Evolutionary conservation across 2,797 vertebrate species (phyloP), one percentile per base, ranked within the genome.

Genomic region (Sciurus carolinensis): DNA sequence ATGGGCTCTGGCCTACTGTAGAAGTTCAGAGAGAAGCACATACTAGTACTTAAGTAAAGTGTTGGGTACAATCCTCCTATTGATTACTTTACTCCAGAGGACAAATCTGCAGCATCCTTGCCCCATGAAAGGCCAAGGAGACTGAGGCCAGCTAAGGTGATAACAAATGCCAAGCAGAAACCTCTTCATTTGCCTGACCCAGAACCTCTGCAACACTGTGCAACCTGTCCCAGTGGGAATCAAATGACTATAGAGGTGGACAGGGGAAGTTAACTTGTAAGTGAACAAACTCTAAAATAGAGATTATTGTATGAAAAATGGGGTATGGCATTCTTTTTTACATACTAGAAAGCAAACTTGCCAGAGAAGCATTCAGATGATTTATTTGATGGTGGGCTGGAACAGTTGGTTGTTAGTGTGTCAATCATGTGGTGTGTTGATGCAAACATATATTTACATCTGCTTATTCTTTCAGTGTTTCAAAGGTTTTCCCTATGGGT

Each of bases 201-300:
- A 9, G 17, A 9, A n/a, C 6, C 6, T 3, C 4, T 39, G 7
- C 0, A 6, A 2, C 18, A n/a, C 39, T 0, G 1, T 7, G 6
- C 14, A n/a, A 33, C 69, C 64, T 39, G 12, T 26, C 24, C 86
- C 50, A 1, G 18, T 20, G 42, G 24, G 30, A 67, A 54, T 28
- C 36, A 8, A 67, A 15, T 4, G 12, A 52, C 62, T 24, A n/a
- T 14, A 36, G 33, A 73, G 47, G 52, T 24, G 26, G 3, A 10
- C 42, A 47, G 5, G 11, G 76, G 39, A 81, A 10, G 11, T 71
- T 36, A 36, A 81, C 3, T 7, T 7, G 9, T 9, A 36, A 42
- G n/a, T 13, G 62, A n/a, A 75, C 20, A 15, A 52, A 18, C 30
- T 75, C n/a, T 57, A 39, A 75, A 66, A 62, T 15, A 72, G 50